A percentile compares a stretch with the other conserved stretches of the same genome.
phyloP scores from a whole-genome alignment of 1,140 invertebrate genomes.

The Dinothrombium tinctorium region DNA sequence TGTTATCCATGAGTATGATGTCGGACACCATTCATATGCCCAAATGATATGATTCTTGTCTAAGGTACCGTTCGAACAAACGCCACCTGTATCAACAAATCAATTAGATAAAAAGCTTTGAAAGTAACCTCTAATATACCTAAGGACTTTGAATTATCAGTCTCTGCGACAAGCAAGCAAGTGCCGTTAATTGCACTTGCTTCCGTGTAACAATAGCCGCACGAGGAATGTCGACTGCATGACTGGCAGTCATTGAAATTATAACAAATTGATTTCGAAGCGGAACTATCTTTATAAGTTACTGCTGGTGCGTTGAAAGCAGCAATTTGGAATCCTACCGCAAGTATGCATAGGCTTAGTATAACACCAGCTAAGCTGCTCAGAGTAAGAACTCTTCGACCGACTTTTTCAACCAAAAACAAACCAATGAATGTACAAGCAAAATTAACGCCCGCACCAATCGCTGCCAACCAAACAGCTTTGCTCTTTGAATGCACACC shows the following conservation, averaged over 20 bases:
- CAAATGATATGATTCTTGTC: constrained; percentile 14
- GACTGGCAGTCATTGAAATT: constrained; percentile 3
- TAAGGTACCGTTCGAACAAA: constrained; percentile 8
- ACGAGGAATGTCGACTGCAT: constrained; percentile 22
- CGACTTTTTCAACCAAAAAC: constrained; percentile 32
- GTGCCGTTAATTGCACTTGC: not conserved
- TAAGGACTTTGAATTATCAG: too few relatives aligned
- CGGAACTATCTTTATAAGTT: constrained; percentile 18
- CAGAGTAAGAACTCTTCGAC: constrained; percentile 29
- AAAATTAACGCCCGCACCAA: constrained; percentile 30
- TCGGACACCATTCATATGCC: constrained; percentile 28
- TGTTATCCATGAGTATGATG: constrained; percentile 26
- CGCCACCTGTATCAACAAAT: too few relatives aligned
- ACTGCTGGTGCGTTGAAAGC: constrained; percentile 22
- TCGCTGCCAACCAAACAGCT: constrained; percentile 36
- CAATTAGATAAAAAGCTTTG: too few relatives aligned
- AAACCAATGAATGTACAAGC: constrained; percentile 32
- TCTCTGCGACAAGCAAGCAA: not conserved
- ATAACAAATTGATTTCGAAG: constrained; percentile 1
- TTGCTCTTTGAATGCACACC: constrained; percentile 27
- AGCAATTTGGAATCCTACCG: constrained; percentile 27
- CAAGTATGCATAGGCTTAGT: constrained; percentile 24
- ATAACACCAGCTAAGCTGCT: constrained; percentile 27
- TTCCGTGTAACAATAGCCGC: constrained; percentile 27
- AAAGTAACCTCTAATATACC: not conserved